Evolutionary conservation across 2,888 invertebrate genomes (phyloP).

Genomic region (Hydroisotoma schaefferi): DNA sequence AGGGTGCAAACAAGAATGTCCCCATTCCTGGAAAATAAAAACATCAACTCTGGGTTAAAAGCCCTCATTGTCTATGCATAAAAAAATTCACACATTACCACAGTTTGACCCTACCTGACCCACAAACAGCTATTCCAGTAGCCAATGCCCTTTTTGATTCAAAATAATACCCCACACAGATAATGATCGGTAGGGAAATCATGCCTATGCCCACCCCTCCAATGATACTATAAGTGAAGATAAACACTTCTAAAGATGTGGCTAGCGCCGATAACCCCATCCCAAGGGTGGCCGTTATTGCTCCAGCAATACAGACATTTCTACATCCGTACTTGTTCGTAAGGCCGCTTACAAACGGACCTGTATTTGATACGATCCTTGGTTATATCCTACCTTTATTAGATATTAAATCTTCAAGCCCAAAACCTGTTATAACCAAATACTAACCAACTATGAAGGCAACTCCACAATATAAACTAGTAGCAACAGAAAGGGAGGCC

Average conservation of each 20-base stretch:
- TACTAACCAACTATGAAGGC: no score
- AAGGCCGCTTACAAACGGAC: conserved; percentile 89
- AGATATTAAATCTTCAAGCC: not conserved
- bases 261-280: conserved; percentile 68
- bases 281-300: conserved; percentile 63
- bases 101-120: conserved; percentile 61
- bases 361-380: conserved; percentile 51
- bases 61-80: not conserved
- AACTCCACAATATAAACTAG: no score
- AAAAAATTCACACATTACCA: not conserved
- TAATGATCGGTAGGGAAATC: conserved; percentile 91
- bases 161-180: conserved; percentile 95
- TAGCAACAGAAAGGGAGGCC: no score
- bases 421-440: not conserved
- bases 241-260: conserved; percentile 51
- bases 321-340: conserved; percentile 92
- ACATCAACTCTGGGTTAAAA: not conserved
- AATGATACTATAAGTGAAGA: conserved; percentile 43
- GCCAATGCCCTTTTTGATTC: conserved; percentile 93
- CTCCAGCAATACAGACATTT: conserved; percentile 76
- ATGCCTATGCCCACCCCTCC: conserved; percentile 83
- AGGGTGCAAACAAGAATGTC: not conserved
- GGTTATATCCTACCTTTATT: not conserved
- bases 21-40: not conserved
- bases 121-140: conserved; percentile 93